phyloP scores from a whole-genome alignment of 2,888 invertebrate species.

The Aphidoletes aphidimyza region DNA sequence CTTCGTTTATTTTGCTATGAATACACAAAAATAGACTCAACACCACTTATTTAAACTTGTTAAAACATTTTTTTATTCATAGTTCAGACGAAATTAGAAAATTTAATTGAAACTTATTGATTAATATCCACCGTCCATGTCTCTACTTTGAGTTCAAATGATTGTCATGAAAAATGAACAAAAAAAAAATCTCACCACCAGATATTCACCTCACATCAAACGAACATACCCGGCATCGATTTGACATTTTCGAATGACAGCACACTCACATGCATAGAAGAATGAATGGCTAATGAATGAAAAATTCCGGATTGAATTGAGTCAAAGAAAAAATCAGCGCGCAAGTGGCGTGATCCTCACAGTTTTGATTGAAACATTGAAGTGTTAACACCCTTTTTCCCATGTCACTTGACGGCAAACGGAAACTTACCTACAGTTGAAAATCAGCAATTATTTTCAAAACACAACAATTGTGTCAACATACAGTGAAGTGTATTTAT shows the following conservation, averaged over 20 bases:
- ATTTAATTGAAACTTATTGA: no score
- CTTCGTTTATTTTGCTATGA: no score
- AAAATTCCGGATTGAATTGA: conserved; percentile 1
- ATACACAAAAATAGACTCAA: no score
- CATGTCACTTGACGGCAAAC: background rate
- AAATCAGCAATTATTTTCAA: no score
- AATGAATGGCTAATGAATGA: background rate
- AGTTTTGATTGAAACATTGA: conserved; percentile 38
- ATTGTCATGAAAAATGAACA: background rate
- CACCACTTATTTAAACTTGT: no score
- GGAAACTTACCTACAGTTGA: no score
- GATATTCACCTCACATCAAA: background rate
- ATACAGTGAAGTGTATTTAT: no score
- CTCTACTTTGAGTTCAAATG: no score
- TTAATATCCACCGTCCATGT: no score
- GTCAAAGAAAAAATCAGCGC: conserved; percentile 13
- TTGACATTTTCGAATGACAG: conserved; percentile 4
- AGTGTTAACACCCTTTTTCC: conserved; percentile 39
- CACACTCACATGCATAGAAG: background rate
- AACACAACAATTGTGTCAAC: background rate
- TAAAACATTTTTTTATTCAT: no score
- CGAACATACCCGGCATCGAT: conserved; percentile 20
- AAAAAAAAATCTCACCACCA: background rate
- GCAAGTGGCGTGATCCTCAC: conserved; percentile 49
- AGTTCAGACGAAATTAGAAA: no score